Evolutionary conservation across 2,888 invertebrate species (phyloP), one percentile per base, ranked within the genome.

Genomic region (Digitonthophagus gazella): DNA sequence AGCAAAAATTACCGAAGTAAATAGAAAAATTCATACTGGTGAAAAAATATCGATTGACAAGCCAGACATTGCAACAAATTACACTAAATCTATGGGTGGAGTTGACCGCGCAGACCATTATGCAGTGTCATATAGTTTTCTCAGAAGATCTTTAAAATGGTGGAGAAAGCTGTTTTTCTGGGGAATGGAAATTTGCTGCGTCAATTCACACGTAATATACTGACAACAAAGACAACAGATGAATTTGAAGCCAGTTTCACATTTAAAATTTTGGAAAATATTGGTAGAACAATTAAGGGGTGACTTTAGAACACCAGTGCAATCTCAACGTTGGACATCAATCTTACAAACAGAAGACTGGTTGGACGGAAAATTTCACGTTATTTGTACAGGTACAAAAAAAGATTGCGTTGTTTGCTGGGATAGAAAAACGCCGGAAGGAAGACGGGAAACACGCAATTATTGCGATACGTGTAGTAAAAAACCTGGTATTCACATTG

Each of bases 121-220:
- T 67, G 70, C 72, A 19, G 71, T 74, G 0, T 70, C 73, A 14
- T 76, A 76, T 70, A 73, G 72, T 66, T 77, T 76, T 71, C 28
- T 76, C 6, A 57, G 71, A 19, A 76, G 76, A 73, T 68, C 73
- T 8, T 68, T 76, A 1, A 76, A 78, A 71, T 76, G 75, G 75
- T 74, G 76, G 75, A 67, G 74, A 20, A 77, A 76, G 58, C 66
- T 76, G 55, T 76, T 76, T 71, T 76, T 76, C 69, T 72, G 73
- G 72, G 75, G 73, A n/a, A 55, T 76, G 66, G 72, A 76, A 71
- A 71, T 74, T 28, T 72, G 58, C 16, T 56, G n/a, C n/a, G n/a
- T n/a, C n/a, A n/a, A n/a, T n/a, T n/a, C n/a, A n/a, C n/a, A n/a
- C n/a, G n/a, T n/a, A n/a, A n/a, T n/a, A n/a, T n/a, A n/a, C n/a